Evolutionary conservation across 2,888 invertebrate species (phyloP).

Genomic region (Crossocerus cetratus): DNA sequence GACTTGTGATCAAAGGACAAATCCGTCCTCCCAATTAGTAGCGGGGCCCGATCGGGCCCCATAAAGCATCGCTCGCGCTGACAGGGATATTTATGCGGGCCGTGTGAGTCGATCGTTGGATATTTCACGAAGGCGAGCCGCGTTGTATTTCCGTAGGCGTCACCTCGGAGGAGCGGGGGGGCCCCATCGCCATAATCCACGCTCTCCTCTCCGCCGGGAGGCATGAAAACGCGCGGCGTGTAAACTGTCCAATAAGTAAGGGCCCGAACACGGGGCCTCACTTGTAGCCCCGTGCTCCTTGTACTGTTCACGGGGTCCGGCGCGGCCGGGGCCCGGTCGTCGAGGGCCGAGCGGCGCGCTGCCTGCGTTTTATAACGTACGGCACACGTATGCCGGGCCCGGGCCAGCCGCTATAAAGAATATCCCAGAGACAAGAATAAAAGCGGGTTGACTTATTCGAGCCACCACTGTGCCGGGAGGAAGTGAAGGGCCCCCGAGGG

Average conservation of each 20-base stretch:
- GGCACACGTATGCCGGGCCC: constrained; percentile 42
- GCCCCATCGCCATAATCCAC: constrained; percentile 4
- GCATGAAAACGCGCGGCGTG: constrained; percentile 62
- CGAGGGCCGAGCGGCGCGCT: constrained; percentile 8
- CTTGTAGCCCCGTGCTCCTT: constrained; percentile 67
- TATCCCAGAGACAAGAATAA: constrained; percentile 72
- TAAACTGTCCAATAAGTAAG: constrained; percentile 76
- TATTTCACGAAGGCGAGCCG: background rate
- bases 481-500: constrained; percentile 26
- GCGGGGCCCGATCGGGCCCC: background rate
- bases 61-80: background rate
- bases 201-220: constrained; percentile 1
- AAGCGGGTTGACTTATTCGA: constrained; percentile 73
- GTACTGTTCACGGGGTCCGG: constrained; percentile 58
- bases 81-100: background rate
- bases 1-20: background rate
- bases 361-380: constrained; percentile 57
- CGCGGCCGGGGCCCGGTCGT: constrained; percentile 7
- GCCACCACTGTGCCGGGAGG: constrained; percentile 52
- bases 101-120: background rate
- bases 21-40: constrained; percentile 1
- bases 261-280: constrained; percentile 65
- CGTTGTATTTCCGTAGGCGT: constrained; percentile 20
- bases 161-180: background rate
- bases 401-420: constrained; percentile 68